Evolutionary conservation across 2,797 vertebrate species (phyloP), one percentile per base, ranked within the genome.

Genomic region (Lateolabrax maculatus): DNA sequence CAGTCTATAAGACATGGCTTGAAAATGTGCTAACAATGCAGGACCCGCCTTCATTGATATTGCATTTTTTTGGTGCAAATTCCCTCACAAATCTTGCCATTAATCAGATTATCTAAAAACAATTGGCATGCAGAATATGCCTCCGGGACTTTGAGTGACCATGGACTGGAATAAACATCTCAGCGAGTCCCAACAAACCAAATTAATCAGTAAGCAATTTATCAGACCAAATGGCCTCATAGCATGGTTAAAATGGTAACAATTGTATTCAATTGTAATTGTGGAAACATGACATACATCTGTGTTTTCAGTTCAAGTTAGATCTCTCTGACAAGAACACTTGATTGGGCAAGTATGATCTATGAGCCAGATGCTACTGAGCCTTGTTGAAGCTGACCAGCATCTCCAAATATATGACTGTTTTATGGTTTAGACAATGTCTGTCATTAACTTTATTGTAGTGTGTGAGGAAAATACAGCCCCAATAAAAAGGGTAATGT

Each of bases 371-470:
- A 91, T 87, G 89, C 84, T 88, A 80, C 68, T 76, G 78, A 86
- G 86, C 87, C 89, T 87, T 87, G 83, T 85, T 93, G 92, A 92
- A 89, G 84, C 90, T 90, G 88, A 92, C 87, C 90, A 88, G 77
- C 90, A 88, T 89, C 84, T 90, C 84, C 86, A 86, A 93, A 95
- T 95, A 94, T 94, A 95, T 88, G 92, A 92, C 91, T 91, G 85
- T 88, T 95, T 96, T 95, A 95, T 93, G 92, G 88, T 84, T 90
- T 87, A 89, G 89, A 94, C 94, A 93, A 92, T 95, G 93, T 94
- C 92, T 91, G 92, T 94, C 94, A 95, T 95, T 94, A 95, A 94
- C 90, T 94, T 95, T 94, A 95, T 92, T 92, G 91, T 91, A 80
- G 90, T 89, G 83, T 89, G 82, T 88, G 90, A 92, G 85, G 91